Evolutionary conservation across 37 sponge, comb jelly and placozoan genomes (phyloP).

Genomic region (Haliclona indistincta): DNA sequence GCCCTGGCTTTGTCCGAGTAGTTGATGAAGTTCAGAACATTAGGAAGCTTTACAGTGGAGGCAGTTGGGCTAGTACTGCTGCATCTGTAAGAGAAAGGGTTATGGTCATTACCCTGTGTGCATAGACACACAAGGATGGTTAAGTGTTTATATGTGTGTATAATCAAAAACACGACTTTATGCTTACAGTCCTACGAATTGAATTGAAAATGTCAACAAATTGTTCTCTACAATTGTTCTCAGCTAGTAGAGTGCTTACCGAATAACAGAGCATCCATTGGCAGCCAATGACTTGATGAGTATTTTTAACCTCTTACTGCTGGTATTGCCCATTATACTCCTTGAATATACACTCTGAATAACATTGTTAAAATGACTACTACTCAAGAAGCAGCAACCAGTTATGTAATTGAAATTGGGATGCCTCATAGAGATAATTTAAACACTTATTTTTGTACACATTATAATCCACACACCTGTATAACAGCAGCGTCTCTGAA

Average conservation of each 20-base stretch:
- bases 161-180: no score
- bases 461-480: slow-evolving; percentile 51
- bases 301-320: slow-evolving; percentile 47
- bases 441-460: no score
- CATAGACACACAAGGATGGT: no score
- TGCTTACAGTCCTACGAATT: no score
- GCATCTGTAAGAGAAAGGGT: no score
- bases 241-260: slow-evolving; percentile 20
- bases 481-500: slow-evolving; percentile 77
- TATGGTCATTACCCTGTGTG: no score
- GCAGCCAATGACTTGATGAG: slow-evolving; percentile 59
- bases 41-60: background rate
- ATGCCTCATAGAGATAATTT: no score
- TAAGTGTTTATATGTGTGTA: no score
- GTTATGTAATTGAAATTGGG: no score
- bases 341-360: slow-evolving; percentile 80
- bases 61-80: no score
- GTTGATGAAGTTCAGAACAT: background rate
- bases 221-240: background rate
- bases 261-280: slow-evolving; percentile 36
- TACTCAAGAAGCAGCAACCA: background rate
- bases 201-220: no score
- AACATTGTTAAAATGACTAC: background rate
- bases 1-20: slow-evolving; percentile 37
- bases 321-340: slow-evolving; percentile 77